Evolutionary conservation across 30 jellyfish, hydroid and myxozoan species (phyloP).

Genomic region (Turritopsis rubra): DNA sequence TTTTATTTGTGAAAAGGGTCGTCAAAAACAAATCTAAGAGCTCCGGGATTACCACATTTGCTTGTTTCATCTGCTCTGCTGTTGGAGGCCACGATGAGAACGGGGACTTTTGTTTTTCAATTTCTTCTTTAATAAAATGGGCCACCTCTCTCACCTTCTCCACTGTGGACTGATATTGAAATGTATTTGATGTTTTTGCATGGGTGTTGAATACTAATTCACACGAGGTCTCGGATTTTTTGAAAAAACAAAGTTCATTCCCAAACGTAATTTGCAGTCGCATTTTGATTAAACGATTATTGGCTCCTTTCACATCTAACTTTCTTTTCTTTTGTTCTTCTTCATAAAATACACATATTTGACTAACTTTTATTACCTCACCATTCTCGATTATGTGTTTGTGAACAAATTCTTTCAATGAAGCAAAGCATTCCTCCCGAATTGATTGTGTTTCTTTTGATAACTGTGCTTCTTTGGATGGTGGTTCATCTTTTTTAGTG

Average conservation of each 20-base stretch:
- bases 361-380: constrained; percentile 16
- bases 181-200: not conserved
- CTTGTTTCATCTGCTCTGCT: constrained; percentile 23
- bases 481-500: not conserved
- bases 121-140: constrained; percentile 22
- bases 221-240: constrained; percentile 22
- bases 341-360: not conserved
- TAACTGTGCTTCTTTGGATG: not conserved
- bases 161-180: not conserved
- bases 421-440: constrained; percentile 14
- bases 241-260: too few relatives aligned
- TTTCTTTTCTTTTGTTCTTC: not conserved
- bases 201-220: constrained; percentile 12
- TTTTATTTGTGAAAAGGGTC: constrained; percentile 13
- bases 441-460: constrained; percentile 8
- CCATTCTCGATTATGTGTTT: constrained; percentile 28
- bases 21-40: constrained; percentile 4
- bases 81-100: constrained; percentile 36
- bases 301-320: constrained; percentile 24
- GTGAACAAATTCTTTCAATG: not conserved
- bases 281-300: not conserved
- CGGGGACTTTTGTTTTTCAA: not conserved
- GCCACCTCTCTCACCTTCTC: constrained; percentile 30
- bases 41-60: constrained; percentile 25
- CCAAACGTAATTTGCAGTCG: constrained; percentile 23